phyloP scores from a whole-genome alignment of 2,888 invertebrate species.

The Phragmatobia fuliginosa region DNA sequence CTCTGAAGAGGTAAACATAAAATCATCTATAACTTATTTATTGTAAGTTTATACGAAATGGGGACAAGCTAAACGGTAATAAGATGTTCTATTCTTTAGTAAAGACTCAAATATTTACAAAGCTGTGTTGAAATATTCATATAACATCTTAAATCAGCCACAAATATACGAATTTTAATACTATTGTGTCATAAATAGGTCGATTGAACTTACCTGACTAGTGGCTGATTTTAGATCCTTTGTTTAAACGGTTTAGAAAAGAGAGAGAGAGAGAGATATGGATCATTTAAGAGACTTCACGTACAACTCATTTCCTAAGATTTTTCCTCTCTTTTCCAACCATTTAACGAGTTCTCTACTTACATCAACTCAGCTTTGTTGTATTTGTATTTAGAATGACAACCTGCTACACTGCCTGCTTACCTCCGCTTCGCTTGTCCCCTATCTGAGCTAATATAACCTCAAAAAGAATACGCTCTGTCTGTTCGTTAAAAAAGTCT shows the following conservation, averaged over 20 bases:
- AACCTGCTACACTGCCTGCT: slow-evolving; percentile 18
- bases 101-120: slow-evolving; percentile 1
- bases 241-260: slow-evolving; percentile 11
- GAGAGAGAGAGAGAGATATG: background rate
- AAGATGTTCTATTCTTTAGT: slow-evolving; percentile 12
- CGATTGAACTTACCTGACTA: background rate
- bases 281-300: background rate
- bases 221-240: slow-evolving; percentile 3
- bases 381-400: slow-evolving; percentile 3
- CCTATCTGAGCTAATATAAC: slow-evolving; percentile 11
- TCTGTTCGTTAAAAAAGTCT: background rate
- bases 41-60: slow-evolving; percentile 9
- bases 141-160: background rate
- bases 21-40: background rate
- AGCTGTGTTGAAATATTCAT: slow-evolving; percentile 9
- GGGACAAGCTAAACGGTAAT: background rate
- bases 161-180: background rate
- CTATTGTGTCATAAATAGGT: background rate
- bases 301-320: background rate
- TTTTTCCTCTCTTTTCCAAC: slow-evolving; percentile 13
- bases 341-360: slow-evolving; percentile 12
- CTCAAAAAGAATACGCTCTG: background rate
- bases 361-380: background rate
- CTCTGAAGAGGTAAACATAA: background rate
- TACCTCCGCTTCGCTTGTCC: slow-evolving; percentile 10